Evolutionary conservation across 2,113 vertebrate genomes (phyloP), one percentile per base, ranked within the genome.

Genomic region (Vimba vimba): DNA sequence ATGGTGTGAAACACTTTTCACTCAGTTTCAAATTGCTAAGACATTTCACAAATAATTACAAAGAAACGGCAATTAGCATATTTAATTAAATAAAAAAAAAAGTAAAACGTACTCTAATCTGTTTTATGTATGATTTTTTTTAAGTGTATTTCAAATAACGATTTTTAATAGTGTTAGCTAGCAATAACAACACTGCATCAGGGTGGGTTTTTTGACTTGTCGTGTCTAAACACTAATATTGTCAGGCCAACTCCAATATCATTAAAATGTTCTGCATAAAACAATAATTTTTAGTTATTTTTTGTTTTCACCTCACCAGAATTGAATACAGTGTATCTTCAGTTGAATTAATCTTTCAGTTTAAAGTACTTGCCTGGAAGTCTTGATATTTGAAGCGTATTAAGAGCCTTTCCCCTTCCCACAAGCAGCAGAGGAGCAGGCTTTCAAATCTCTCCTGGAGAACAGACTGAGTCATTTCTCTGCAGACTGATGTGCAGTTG

Each of bases 401-500:
- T 33, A 36, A 69, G 27, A 69, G 75, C 50, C 47, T 77, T 27
- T 55, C 17, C 75, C 15, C 10, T 47, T 45, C n/a, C 39, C 30
- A 25, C 79, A 45, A 81, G 79, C 60, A 52, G 62, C 5, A 52
- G 19, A 36, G 45, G 19, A 36, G 45, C 80, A 82, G 45, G 19
- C 52, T 82, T 82, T 52, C 45, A 82, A 82, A 82, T 52, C 43
- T 69, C 45, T 82, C 17, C 27, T 33, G 80, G 19, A 69, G 80
- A 69, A 82, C 80, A 69, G 43, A 52, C 45, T 15, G 62, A 69
- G 80, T 68, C 45, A 82, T 82, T 82, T 68, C 47, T 82, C 80
- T 50, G 10, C 62, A 66, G 43, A 82, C 80, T 69, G 64, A 82
- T 82, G 80, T 82, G 80, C 80, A 69, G 80, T 82, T 30, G 47